Evolutionary conservation across 2,113 vertebrate species (phyloP), one percentile per base, ranked within the genome.

Genomic region (Zosterops pallidus): DNA sequence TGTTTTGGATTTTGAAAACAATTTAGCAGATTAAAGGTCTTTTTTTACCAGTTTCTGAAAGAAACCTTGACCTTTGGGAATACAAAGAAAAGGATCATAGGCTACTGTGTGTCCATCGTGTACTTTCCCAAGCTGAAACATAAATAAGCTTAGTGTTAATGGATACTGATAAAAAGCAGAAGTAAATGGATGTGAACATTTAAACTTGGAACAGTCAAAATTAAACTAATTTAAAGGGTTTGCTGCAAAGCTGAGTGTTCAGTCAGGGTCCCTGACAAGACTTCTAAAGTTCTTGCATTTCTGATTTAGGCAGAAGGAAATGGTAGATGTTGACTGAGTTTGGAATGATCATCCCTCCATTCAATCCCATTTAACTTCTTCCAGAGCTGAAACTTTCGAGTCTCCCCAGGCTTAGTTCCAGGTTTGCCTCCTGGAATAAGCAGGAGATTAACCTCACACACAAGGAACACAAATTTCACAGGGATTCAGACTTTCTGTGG

Each of bases 351-450:
- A 60, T 15, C 18, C n/a, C 39, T 49, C 16, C 85, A 88, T 88
- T 86, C 57, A 37, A 62, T 95, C 50, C 90, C 78, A 22, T 42
- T 93, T 92, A 86, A 92, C 67, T 88, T 94, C 81, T 94, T 92
- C 77, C 92, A 91, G 72, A 78, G 59, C 62, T 64, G 84, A 87
- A 86, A 55, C 47, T 74, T 70, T 63, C 12, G 64, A 50, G 35
- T 53, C 9, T 3, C 75, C 72, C 52, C 65, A 90, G 90, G 86
- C 71, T 86, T 67, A 55, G 50, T 83, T 96, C 89, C 76, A 94
- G 39, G 37, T 92, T 81, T 86, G 29, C 50, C 83, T 92, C 67
- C 39, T 83, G 83, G 23, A 74, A 70, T 83, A 90, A 93, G 67
- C 26, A 46, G 50, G 80, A 90, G 59, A 26, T 90, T 81, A 81